These are phyloP conservation scores for Poecilia picta DNA, from an alignment of 2,797 vertebrate genomes.

Conservation along the genomic window DNA sequence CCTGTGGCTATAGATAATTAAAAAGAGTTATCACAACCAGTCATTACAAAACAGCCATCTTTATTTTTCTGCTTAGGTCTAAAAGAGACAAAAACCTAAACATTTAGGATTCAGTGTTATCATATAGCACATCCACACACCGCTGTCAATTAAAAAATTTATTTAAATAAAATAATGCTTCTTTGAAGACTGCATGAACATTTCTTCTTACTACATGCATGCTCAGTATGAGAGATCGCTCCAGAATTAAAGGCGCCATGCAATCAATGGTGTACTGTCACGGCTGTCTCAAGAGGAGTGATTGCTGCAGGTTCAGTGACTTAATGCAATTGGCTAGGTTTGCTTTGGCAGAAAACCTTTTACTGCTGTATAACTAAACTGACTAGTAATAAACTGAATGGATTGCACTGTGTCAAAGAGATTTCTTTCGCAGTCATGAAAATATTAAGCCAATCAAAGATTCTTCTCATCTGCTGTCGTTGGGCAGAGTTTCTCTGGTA, in stretches of 20 bases:
- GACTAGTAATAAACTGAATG: not conserved
- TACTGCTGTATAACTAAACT: not conserved
- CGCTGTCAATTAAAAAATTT: too few species aligned
- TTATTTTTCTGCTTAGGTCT: not conserved
- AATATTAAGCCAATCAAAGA: not conserved
- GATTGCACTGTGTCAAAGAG: not conserved
- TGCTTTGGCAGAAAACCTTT: not conserved
- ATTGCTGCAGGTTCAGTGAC: not conserved
- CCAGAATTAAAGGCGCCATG: not conserved
- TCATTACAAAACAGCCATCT: slow-evolving; percentile 1
- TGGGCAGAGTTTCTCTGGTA: not conserved
- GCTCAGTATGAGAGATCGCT: not conserved
- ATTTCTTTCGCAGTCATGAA: not conserved
- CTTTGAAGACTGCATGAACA: too few species aligned
- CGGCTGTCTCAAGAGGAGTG: not conserved
- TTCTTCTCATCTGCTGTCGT: not conserved
- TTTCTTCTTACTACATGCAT: not conserved
- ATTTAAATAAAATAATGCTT: too few species aligned
- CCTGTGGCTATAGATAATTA: slow-evolving; percentile 56
- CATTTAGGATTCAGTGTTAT: not conserved
- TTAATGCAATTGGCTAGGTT: not conserved
- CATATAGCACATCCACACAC: not conserved
- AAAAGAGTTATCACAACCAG: slow-evolving; percentile 28
- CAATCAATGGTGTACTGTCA: not conserved
- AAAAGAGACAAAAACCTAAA: not conserved